Evolutionary conservation across 2,888 invertebrate species (phyloP), one percentile per base, ranked within the genome.

Genomic region (Clepsis dumicolana): DNA sequence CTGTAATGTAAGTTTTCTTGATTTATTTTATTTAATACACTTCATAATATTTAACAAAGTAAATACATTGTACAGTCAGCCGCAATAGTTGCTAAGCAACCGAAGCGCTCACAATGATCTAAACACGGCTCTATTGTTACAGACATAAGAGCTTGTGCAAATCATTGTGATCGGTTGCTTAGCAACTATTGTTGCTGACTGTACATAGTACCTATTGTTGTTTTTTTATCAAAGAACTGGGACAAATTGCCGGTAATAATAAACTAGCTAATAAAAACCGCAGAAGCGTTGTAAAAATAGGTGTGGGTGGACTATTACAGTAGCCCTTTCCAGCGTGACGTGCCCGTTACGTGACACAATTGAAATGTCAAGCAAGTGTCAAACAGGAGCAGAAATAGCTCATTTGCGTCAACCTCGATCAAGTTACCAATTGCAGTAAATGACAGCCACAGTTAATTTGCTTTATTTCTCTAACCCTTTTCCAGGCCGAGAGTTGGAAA

Each of bases 311-410:
- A 44, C 1, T 4, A 16, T 52, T 50, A 24, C 50, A 4, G 12
- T 12, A 50, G 14, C 21, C 50, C 50, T 50, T 50, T 12, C 5
- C 21, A 4, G 38, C 18, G 18, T 44, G 16, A 44, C 44, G 44
- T 44, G 18, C 7, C 44, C 4, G 44, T 10, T n/a, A 7, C 18
- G 21, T 21, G 18, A 7, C 41, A 24, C 24, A 67, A 67, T 67
- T 57, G 67, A 67, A 63, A 62, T 38, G 50, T 52, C 62, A 63
- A 44, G 10, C 48, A 56, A 62, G 38, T 62, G 62, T 50, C 50
- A 63, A 67, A 57, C 56, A 50, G 16, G 27, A 21, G 12, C 50
- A 14, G 54, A 66, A 61, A 61, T 66, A 54, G 50, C 60, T 12
- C 27, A 35, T 18, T 60, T 59, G 59, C 59, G 59, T 38, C 59